Evolutionary conservation across 2,797 vertebrate genomes (phyloP), one percentile per base, ranked within the genome.

Genomic region (Alcedo atthis): DNA sequence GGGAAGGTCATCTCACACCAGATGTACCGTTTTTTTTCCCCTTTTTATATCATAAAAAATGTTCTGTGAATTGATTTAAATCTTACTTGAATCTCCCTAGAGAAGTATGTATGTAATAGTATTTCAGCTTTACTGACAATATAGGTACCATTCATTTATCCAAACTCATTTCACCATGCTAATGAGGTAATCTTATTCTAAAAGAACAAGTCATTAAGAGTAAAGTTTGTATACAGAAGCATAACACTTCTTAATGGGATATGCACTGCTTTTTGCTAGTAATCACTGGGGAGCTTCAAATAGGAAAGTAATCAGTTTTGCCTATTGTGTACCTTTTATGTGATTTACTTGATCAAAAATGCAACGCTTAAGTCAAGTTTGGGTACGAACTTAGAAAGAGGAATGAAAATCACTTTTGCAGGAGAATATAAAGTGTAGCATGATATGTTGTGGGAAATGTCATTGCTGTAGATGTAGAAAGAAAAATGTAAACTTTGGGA

Each of bases 151-250:
- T 95, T 91, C 62, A 79, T 94, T 93, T 90, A 83, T 62, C 53
- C 73, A 76, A 69, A 59, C 84, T 86, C 87, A 66, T 94, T 93
- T 78, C 53, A 79, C 94, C 92, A 81, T 91, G 69, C 80, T 93
- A 97, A 80, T 87, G 87, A 94, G 87, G 69, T 92, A 92, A 92
- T 84, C 90, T 87, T 87, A 55, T 42, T 97, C 77, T 81, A 53
- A 84, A 84, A 96, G 95, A 96, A 91, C 74, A 96, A 49, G 67
- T 55, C 67, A 92, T 85, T 95, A 95, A 80, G 68, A 85, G 55
- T 70, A 57, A 89, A 87, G 80, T 91, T 93, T 92, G 64, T 90
- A 68, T 69, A 89, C 32, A 46, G 73, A 68, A 67, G n/a, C 54
- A 57, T 67, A 82, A 81, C 71, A 28, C 48, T 82, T 84, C 73